Conservation (phyloP, 2,888 invertebrate genomes). For the Sabellastarte sp. region DNA sequence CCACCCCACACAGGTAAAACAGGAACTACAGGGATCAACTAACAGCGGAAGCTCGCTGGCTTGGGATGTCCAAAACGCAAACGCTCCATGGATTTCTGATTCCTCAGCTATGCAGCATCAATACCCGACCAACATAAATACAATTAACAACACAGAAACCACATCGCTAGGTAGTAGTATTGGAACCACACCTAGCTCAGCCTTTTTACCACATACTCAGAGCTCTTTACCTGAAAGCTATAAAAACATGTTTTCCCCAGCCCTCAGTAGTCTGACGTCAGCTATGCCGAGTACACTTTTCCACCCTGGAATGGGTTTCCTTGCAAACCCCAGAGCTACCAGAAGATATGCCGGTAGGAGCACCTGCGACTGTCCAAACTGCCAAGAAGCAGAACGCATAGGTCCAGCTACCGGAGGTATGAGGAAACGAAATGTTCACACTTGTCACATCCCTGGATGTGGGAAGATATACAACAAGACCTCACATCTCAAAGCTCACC, state of each 20-base stretch:
- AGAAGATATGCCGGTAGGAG: conserved; percentile 92
- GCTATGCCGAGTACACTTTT: not conserved
- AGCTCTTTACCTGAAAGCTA: not conserved
- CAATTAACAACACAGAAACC: too few species aligned
- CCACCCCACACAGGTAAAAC: too few species aligned
- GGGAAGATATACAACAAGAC: conserved; percentile 82
- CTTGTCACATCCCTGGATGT: conserved; percentile 58
- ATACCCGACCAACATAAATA: not conserved
- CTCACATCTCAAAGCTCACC: conserved; percentile 95
- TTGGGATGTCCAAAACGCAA: not conserved
- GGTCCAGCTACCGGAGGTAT: conserved; percentile 75
- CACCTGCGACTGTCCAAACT: conserved; percentile 98
- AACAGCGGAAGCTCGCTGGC: not conserved
- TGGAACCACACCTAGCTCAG: not conserved
- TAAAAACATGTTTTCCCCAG: conserved; percentile 33
- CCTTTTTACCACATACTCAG: not conserved
- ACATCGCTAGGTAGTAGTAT: not conserved
- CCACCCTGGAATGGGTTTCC: conserved; percentile 8
- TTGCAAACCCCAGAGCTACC: conserved; percentile 47
- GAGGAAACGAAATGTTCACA: conserved; percentile 54
- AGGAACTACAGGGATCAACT: too few species aligned
- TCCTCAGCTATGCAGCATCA: not conserved
- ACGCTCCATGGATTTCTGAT: not conserved
- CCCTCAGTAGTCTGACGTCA: conserved; percentile 48
- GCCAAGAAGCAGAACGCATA: conserved; percentile 86